These are phyloP conservation scores for Alauda arvensis DNA, from an alignment of 2,797 vertebrate species.

Conservation along the genomic window DNA sequence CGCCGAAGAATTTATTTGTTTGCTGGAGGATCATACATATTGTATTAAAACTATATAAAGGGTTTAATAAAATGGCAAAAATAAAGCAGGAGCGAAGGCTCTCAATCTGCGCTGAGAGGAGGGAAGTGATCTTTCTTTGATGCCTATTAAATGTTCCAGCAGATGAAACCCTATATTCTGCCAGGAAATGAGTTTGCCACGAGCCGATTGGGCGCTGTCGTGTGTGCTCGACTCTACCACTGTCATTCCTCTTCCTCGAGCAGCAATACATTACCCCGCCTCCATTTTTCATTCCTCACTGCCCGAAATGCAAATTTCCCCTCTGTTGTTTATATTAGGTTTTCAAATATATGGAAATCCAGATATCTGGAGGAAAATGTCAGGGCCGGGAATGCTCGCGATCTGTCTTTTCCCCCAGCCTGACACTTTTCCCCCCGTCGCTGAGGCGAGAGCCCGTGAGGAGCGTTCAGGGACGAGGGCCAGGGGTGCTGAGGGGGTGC, in stretches of 20 bases:
- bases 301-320: slow-evolving; percentile 78
- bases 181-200: slow-evolving; percentile 82
- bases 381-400: slow-evolving; percentile 71
- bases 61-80: slow-evolving; percentile 73
- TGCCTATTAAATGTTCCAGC: slow-evolving; percentile 79
- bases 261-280: slow-evolving; percentile 74
- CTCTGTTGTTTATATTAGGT: slow-evolving; percentile 85
- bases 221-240: slow-evolving; percentile 69
- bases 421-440: slow-evolving; percentile 62
- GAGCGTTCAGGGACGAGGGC: neutral
- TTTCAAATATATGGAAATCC: slow-evolving; percentile 86
- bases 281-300: slow-evolving; percentile 81
- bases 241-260: slow-evolving; percentile 76
- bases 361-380: slow-evolving; percentile 79
- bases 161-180: slow-evolving; percentile 79
- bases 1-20: slow-evolving; percentile 73
- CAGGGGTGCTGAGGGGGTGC: neutral
- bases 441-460: neutral
- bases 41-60: slow-evolving; percentile 76
- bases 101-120: slow-evolving; percentile 55
- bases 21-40: slow-evolving; percentile 71
- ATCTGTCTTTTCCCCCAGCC: slow-evolving; percentile 72
- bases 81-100: slow-evolving; percentile 62
- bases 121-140: slow-evolving; percentile 74
- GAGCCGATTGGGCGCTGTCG: slow-evolving; percentile 69